Percentiles rank a stretch among this genome's conserved stretches.
Evolutionary conservation across 2,888 invertebrate species (phyloP).

Genomic region (Terebella lapidaria): DNA sequence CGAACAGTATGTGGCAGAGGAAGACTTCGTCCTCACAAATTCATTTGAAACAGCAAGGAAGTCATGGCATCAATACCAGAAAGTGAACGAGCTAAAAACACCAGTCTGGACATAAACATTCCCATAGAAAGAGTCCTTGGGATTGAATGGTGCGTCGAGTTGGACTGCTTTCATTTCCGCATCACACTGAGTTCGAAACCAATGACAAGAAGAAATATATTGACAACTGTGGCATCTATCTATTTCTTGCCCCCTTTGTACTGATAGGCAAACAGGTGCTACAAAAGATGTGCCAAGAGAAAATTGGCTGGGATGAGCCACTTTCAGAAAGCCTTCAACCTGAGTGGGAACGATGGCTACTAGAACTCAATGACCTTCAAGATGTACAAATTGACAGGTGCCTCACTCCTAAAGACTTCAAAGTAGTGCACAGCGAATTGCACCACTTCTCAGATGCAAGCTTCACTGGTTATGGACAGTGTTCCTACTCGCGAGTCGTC

Average conservation of each 20-base stretch:
- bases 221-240: conserved; percentile 24
- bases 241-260: conserved; percentile 27
- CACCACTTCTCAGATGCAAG: conserved; percentile 29
- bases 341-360: neutral
- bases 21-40: conserved; percentile 11
- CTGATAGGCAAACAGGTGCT: conserved; percentile 23
- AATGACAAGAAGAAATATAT: conserved; percentile 22
- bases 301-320: conserved; percentile 24
- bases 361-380: neutral
- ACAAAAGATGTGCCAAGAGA: conserved; percentile 21
- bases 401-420: conserved; percentile 22
- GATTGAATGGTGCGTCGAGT: conserved; percentile 24
- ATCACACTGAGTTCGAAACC: conserved; percentile 22
- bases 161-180: conserved; percentile 24
- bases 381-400: conserved; percentile 3
- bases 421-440: conserved; percentile 12
- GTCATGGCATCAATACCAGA: conserved; percentile 2
- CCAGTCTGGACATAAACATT: neutral
- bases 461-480: conserved; percentile 20
- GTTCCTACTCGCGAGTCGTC: conserved; percentile 17
- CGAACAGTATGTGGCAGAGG: conserved; percentile 9
- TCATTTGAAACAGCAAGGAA: conserved; percentile 5
- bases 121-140: conserved; percentile 10
- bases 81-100: conserved; percentile 1
- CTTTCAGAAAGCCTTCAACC: conserved; percentile 11